Conservation (phyloP, 2,888 invertebrate genomes). For the Watsonalla binaria region DNA sequence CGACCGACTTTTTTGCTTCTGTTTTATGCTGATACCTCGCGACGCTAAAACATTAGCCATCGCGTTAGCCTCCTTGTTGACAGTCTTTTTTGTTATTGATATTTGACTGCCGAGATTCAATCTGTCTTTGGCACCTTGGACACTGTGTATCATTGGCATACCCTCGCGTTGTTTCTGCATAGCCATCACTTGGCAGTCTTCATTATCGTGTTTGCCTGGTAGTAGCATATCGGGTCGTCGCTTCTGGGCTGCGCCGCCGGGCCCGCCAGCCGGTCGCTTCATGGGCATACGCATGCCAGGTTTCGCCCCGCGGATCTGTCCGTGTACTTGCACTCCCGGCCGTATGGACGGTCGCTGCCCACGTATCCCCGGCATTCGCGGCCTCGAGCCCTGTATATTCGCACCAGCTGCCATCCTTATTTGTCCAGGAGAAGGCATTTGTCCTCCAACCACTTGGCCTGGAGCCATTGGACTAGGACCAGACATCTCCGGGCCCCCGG, state of each 20-base stretch:
- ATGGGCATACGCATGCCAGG: constrained; percentile 59
- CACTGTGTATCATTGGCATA: constrained; percentile 85
- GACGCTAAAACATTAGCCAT: constrained; percentile 88
- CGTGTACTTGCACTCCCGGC: constrained; percentile 65
- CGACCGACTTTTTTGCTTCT: constrained; percentile 77
- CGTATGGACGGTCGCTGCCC: constrained; percentile 55
- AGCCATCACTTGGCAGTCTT: constrained; percentile 86
- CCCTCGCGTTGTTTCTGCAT: constrained; percentile 86
- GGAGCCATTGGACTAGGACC: constrained; percentile 23
- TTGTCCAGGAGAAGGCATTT: constrained; percentile 55
- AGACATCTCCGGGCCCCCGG: constrained; percentile 19
- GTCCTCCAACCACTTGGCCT: constrained; percentile 41
- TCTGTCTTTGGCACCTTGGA: constrained; percentile 81
- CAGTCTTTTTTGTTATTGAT: constrained; percentile 81
- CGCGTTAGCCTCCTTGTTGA: constrained; percentile 84
- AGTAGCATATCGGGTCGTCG: constrained; percentile 81
- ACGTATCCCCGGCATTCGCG: constrained; percentile 55
- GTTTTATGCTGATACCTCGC: constrained; percentile 87
- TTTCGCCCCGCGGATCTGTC: constrained; percentile 54
- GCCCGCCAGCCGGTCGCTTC: constrained; percentile 50
- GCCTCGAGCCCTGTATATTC: constrained; percentile 44
- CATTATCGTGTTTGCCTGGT: constrained; percentile 84
- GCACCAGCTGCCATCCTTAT: constrained; percentile 62
- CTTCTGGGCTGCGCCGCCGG: constrained; percentile 51
- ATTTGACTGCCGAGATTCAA: constrained; percentile 86